Conservation (phyloP, 2,888 invertebrate genomes). For the Sesia apiformis region DNA sequence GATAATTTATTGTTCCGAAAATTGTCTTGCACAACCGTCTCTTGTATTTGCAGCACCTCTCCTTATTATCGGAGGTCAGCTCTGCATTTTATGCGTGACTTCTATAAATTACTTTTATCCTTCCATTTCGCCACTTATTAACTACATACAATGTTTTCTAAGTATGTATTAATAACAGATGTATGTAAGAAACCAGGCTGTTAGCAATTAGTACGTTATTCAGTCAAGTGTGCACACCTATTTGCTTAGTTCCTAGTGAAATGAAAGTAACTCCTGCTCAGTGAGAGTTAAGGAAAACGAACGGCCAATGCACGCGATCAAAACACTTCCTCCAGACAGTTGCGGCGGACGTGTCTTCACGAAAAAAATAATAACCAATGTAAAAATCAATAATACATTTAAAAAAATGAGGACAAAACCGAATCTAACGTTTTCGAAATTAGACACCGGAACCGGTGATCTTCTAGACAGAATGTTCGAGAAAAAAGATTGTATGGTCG, state of each 20-base stretch:
- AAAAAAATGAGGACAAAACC: slow-evolving; percentile 50
- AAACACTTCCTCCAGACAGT: slow-evolving; percentile 28
- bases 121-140: no score
- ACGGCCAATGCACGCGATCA: slow-evolving; percentile 34
- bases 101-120: no score
- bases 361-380: slow-evolving; percentile 2
- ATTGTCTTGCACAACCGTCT: no score
- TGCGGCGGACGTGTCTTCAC: slow-evolving; percentile 14
- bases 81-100: no score
- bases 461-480: slow-evolving; percentile 80
- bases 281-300: slow-evolving; percentile 35
- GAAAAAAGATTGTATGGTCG: slow-evolving; percentile 79
- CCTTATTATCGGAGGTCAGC: no score
- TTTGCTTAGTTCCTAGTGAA: slow-evolving; percentile 14
- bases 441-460: slow-evolving; percentile 74
- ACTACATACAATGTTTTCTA: no score
- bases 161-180: no score
- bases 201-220: not conserved
- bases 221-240: not conserved
- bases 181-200: no score
- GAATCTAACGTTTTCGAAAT: slow-evolving; percentile 68
- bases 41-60: no score
- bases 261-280: slow-evolving; percentile 36
- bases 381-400: not conserved
- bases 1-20: no score